phyloP scores from a whole-genome alignment of 2,888 invertebrate species.

The Dryocosmus kuriphilus region DNA sequence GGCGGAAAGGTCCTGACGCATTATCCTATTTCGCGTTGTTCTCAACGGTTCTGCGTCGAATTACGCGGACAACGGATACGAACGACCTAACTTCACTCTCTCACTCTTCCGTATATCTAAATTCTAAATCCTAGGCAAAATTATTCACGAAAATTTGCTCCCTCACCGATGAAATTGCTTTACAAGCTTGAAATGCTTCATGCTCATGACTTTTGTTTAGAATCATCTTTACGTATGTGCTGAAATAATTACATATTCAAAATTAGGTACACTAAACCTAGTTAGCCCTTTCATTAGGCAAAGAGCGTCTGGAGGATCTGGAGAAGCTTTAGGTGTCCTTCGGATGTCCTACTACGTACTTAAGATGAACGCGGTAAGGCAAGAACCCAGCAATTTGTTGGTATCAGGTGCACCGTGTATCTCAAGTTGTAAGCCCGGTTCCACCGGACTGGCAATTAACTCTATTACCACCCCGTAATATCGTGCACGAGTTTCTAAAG shows the following conservation, averaged over 20 bases:
- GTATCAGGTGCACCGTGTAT: slow-evolving; percentile 76
- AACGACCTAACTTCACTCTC: slow-evolving; percentile 47
- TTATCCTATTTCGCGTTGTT: slow-evolving; percentile 71
- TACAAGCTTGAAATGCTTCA: no score
- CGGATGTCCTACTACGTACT: slow-evolving; percentile 39
- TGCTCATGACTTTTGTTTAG: no score
- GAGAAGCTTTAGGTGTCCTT: slow-evolving; percentile 34
- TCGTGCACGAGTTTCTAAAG: slow-evolving; percentile 67
- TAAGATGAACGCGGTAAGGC: slow-evolving; percentile 65
- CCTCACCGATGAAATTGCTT: neutral
- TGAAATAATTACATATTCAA: neutral
- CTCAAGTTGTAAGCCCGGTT: slow-evolving; percentile 76
- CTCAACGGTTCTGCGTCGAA: slow-evolving; percentile 59
- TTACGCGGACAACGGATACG: slow-evolving; percentile 61
- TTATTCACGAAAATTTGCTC: neutral
- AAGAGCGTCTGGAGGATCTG: slow-evolving; percentile 22
- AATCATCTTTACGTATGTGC: neutral
- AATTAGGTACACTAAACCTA: slow-evolving; percentile 24
- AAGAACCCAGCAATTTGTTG: slow-evolving; percentile 73
- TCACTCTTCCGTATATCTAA: slow-evolving; percentile 44
- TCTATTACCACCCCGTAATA: slow-evolving; percentile 77
- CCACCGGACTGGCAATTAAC: slow-evolving; percentile 74
- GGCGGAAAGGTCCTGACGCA: slow-evolving; percentile 64
- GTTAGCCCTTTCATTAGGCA: slow-evolving; percentile 33
- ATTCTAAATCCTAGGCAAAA: slow-evolving; percentile 27